Evolutionary conservation across 2,888 invertebrate species (phyloP).

Genomic region (Aphidoletes aphidimyza): DNA sequence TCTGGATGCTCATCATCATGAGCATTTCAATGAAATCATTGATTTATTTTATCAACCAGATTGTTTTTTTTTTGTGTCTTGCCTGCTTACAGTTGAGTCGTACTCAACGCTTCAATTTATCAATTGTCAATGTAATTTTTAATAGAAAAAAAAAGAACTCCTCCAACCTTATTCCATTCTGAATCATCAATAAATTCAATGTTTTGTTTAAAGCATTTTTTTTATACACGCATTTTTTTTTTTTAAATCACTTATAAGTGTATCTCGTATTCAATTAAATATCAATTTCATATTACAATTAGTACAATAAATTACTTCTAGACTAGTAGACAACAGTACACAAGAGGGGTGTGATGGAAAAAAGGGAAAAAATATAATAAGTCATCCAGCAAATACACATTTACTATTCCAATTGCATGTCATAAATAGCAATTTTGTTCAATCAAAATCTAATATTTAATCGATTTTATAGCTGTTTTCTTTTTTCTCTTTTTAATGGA

Average conservation of each 20-base stretch:
- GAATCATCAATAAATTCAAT: conserved; percentile 38
- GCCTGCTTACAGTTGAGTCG: too few relatives aligned
- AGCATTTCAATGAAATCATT: background rate
- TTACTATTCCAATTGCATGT: conserved; percentile 4
- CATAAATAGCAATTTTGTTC: conserved; percentile 5
- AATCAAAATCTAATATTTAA: background rate
- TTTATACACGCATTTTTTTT: conserved; percentile 26
- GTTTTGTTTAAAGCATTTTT: conserved; percentile 1
- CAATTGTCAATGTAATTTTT: background rate
- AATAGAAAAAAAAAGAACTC: background rate
- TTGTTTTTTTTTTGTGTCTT: too few relatives aligned
- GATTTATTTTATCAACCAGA: background rate
- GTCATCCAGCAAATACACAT: background rate
- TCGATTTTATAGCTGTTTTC: background rate
- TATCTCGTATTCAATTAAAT: conserved; percentile 28
- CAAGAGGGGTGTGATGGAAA: background rate
- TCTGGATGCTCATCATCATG: background rate
- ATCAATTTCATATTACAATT: conserved; percentile 44
- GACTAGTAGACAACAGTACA: conserved; percentile 45
- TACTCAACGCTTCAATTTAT: background rate
- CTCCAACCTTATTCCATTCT: background rate
- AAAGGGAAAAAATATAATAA: background rate
- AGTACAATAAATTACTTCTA: conserved; percentile 39
- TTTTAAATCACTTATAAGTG: background rate
- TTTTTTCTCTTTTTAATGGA: background rate